Conservation (phyloP, 2,888 invertebrate genomes). For the Drosophila mimetica region DNA sequence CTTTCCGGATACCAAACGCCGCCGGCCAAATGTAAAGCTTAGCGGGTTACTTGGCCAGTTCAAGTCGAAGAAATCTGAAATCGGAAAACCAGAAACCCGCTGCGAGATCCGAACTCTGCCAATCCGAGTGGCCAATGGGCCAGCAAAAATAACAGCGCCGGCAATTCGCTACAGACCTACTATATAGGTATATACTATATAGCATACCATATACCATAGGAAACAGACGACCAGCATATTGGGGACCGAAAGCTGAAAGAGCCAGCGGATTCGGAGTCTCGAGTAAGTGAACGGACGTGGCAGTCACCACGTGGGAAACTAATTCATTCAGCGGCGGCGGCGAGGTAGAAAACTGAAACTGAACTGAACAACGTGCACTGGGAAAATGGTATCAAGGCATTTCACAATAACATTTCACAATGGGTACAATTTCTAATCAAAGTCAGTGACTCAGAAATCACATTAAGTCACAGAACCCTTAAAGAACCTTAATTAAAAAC, state of each 20-base stretch:
- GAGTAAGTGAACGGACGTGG: conserved; percentile 35
- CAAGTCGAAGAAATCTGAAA: conserved; percentile 14
- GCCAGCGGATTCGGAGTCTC: conserved; percentile 26
- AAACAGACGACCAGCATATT: conserved; percentile 2
- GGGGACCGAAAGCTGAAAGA: conserved; percentile 23
- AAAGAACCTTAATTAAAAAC: not conserved
- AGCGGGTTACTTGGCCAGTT: conserved; percentile 36
- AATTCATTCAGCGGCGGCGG: conserved; percentile 46
- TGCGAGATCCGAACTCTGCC: conserved; percentile 25
- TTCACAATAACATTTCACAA: not conserved
- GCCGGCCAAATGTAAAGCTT: conserved; percentile 5
- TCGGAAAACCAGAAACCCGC: conserved; percentile 22
- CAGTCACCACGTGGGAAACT: conserved; percentile 62
- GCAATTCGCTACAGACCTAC: conserved; percentile 23
- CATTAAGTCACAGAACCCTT: not conserved
- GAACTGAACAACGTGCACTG: conserved; percentile 23
- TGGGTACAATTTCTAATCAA: not conserved
- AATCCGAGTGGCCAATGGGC: conserved; percentile 17
- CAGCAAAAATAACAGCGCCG: conserved; percentile 25
- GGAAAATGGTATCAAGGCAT: not conserved
- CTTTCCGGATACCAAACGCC: not conserved
- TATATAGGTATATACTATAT: no score
- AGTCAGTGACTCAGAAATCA: no score
- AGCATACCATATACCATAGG: no score
- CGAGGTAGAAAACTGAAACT: conserved; percentile 3